Base-by-base conservation (phyloP, 1,140 invertebrate species). In the Procambarus virginalis region DNA sequence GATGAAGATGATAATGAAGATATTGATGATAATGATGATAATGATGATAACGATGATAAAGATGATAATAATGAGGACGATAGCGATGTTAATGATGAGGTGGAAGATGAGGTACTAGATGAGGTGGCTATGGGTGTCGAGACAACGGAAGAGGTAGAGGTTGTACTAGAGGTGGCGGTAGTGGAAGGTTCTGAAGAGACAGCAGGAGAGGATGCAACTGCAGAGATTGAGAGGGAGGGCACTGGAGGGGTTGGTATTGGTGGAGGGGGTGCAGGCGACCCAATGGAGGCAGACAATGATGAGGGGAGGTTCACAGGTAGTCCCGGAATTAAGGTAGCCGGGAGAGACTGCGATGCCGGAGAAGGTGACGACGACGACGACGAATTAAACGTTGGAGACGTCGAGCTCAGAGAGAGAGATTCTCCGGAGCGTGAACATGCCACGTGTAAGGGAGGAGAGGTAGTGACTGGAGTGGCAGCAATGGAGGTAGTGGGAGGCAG, bases 401-500 rank as follows among this genome's bases (percentile, higher is more conserved):
- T 64, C 9, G 89, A 84, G n/a, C 70, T 81, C 22, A 73, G 48
- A 14, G 89, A 79, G 48, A 89, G 73, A 22, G 64, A 45, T 75
- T 89, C 81, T 60, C 86, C 77, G 9, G 77, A 34, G 20, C 78
- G 77, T 46, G 55, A 46, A 48, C 76, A 86, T 64, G 76, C 49
- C 34, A 51, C 77, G 45, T 79, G 83, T 60, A 76, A 60, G 58
- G 89, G 83, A n/a, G 89, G 70, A 80, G 89, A 85, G 89, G 89
- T 90, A 73, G 89, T 81, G 77, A 70, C 82, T 77, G 83, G 78
- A 58, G 77, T 85, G 75, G 76, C 83, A 48, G 88, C 84, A 83
- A 85, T 89, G 87, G 91, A 90, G 88, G 76, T 84, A 81, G 84
- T 82, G 46, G 89, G 91, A 49, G 91, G 91, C 79, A 92, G 86